These are phyloP conservation scores for Reticulitermes speratus DNA, from an alignment of 1,140 invertebrate species.

Conservation along the genomic window DNA sequence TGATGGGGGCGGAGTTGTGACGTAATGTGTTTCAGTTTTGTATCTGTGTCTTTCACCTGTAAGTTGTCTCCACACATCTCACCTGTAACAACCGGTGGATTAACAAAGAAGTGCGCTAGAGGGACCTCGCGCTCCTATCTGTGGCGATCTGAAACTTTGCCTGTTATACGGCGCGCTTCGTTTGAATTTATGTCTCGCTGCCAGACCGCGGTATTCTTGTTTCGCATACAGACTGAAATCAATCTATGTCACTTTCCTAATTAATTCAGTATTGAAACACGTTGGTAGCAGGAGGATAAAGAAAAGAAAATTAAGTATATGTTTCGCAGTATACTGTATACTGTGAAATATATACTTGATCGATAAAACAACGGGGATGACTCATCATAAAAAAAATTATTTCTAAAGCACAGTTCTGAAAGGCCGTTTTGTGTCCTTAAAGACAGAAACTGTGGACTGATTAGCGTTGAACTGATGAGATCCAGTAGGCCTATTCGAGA, in stretches of 20 bases:
- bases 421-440: too few species aligned
- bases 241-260: not conserved
- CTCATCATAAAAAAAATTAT: too few species aligned
- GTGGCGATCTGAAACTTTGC: not conserved
- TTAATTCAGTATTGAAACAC: not conserved
- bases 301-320: too few species aligned
- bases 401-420: too few species aligned
- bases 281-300: not conserved
- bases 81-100: not conserved
- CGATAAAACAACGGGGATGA: too few species aligned
- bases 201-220: not conserved
- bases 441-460: too few species aligned
- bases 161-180: not conserved
- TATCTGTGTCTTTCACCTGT: slow-evolving; percentile 21
- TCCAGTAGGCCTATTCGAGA: too few species aligned
- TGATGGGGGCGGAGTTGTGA: slow-evolving; percentile 26
- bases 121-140: not conserved
- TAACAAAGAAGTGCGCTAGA: not conserved
- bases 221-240: not conserved
- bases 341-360: too few species aligned
- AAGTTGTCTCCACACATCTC: not conserved
- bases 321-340: too few species aligned
- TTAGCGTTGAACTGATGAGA: too few species aligned
- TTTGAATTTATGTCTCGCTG: not conserved
- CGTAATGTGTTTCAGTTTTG: slow-evolving; percentile 22